A percentile compares a stretch with the other conserved stretches of the same genome.
These are phyloP conservation scores for Eupsilia transversa DNA, from an alignment of 2,888 invertebrate genomes.

Conservation along the genomic window DNA sequence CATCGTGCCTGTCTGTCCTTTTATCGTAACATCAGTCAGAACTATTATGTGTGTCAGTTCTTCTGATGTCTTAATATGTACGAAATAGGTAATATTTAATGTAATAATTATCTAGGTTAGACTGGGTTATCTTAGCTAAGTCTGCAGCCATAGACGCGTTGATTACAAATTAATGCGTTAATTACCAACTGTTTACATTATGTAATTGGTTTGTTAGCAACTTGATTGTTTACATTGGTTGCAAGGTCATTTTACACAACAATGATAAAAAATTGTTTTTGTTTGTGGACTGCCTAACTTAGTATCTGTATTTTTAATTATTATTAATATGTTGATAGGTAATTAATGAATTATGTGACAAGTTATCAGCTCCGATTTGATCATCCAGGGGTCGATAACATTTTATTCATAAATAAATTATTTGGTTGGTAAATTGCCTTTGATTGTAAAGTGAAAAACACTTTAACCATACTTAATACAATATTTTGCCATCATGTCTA, in stretches of 20 bases:
- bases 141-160: conserved; percentile 38
- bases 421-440: not conserved
- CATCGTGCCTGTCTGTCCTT: no score
- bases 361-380: not conserved
- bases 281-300: not conserved
- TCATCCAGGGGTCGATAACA: conserved; percentile 14
- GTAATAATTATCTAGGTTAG: conserved; percentile 60
- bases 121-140: conserved; percentile 56
- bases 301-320: conserved; percentile 9
- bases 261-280: conserved; percentile 45
- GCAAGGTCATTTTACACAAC: conserved; percentile 40
- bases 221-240: conserved; percentile 50
- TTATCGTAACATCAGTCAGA: conserved; percentile 11
- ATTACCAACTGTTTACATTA: conserved; percentile 40
- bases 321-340: not conserved
- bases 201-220: conserved; percentile 48
- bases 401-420: not conserved
- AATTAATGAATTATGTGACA: conserved; percentile 18
- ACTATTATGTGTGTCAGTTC: conserved; percentile 43
- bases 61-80: conserved; percentile 40
- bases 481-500: not conserved
- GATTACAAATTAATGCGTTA: conserved; percentile 52
- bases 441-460: no score
- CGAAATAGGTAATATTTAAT: conserved; percentile 34
- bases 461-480: not conserved